A percentile compares a stretch with the other conserved stretches of the same genome.
phyloP scores from a whole-genome alignment of 2,888 invertebrate species.

The Limenitis camilla region DNA sequence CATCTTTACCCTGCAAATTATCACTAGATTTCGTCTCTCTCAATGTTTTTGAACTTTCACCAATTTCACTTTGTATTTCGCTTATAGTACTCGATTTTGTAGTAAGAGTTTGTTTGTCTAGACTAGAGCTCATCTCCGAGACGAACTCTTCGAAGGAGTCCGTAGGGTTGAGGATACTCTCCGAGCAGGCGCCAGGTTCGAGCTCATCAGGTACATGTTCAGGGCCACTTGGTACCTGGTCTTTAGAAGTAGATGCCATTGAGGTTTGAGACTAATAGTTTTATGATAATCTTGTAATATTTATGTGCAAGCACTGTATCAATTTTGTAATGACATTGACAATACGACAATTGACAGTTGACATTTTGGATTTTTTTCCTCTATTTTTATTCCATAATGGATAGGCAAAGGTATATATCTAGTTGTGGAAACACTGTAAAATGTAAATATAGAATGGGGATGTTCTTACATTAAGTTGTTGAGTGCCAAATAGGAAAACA shows the following conservation, averaged over 20 bases:
- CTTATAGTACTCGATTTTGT: conserved; percentile 74
- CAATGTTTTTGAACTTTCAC: conserved; percentile 47
- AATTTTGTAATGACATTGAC: conserved; percentile 15
- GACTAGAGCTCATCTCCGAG: conserved; percentile 77
- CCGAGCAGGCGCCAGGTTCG: conserved; percentile 68
- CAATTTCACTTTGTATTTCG: conserved; percentile 74
- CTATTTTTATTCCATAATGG: too few relatives aligned
- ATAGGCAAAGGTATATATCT: too few relatives aligned
- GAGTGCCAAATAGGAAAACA: too few relatives aligned
- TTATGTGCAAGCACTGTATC: conserved; percentile 11
- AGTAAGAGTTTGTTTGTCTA: conserved; percentile 70
- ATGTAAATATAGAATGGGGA: too few relatives aligned
- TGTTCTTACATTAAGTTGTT: too few relatives aligned
- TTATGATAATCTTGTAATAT: conserved; percentile 3
- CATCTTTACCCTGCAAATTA: conserved; percentile 58
- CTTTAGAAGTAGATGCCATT: conserved; percentile 64
- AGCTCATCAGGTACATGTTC: conserved; percentile 44
- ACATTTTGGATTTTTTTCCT: too few relatives aligned
- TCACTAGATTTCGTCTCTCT: conserved; percentile 55
- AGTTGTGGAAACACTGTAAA: too few relatives aligned
- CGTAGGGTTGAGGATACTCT: conserved; percentile 81
- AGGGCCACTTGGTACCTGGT: conserved; percentile 28
- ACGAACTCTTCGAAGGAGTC: conserved; percentile 82
- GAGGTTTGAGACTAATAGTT: not conserved
- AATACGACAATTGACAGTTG: conserved; percentile 7